Evolutionary conservation across 2,797 vertebrate species (phyloP), one percentile per base, ranked within the genome.

Genomic region (Chloroceryle inda): DNA sequence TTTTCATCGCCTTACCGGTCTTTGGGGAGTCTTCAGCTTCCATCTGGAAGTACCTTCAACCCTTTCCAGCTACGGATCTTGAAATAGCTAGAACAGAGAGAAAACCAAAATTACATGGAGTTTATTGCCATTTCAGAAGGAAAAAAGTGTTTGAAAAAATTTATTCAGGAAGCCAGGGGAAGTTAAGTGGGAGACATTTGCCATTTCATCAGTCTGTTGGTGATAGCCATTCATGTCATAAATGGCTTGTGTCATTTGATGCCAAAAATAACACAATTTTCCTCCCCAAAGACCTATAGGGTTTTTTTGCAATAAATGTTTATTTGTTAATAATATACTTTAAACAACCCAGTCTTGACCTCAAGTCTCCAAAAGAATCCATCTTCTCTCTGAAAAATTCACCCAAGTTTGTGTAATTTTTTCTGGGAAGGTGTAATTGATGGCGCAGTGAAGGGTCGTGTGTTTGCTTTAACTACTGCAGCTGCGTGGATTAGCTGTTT

Each of bases 321-420:
- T 98, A 98, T 98, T 98, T 98, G 98, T 98, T 98, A 98, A 98
- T 98, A 98, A 97, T 98, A 97, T 96, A 97, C 96, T 98, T 98
- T 97, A 98, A 98, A 98, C 97, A 97, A 96, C 97, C 97, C 96
- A 96, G 96, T 88, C 96, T 97, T 98, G 98, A 98, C 98, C 98
- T 98, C 97, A 95, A 97, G 97, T 94, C 98, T 98, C 95, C 94
- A 93, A 91, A 98, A 98, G 97, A 98, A 98, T 98, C 97, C 97
- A 98, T 98, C 98, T 98, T 98, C 98, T 97, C 96, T 97, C 97
- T 96, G 94, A 98, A 98, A 98, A 98, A 97, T 97, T 97, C 95
- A 96, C 84, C 96, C 85, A 97, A 98, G 98, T 98, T 98, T 98
- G 98, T 98, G 97, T 98, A 98, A 97, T 98, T 98, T 97, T 95